A percentile compares a stretch with the other conserved stretches of the same genome.
Conservation (phyloP, 92 coral and sea anemone genomes). For the Epizoanthus ramosus region DNA sequence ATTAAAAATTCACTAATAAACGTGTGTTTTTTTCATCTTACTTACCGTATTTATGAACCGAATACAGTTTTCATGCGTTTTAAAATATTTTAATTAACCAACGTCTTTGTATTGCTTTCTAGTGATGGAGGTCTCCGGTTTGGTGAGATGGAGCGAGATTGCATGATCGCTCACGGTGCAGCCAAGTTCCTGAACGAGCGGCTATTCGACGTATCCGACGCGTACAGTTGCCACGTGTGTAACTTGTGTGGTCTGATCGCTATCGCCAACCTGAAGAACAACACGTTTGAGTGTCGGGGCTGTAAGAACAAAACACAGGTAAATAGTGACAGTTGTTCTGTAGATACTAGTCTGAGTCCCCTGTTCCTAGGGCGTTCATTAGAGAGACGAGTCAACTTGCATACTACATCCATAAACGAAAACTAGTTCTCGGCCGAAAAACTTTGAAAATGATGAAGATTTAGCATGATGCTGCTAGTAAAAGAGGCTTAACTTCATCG, state of each 20-base stretch:
- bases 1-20: no score
- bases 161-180: constrained; percentile 98
- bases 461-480: no score
- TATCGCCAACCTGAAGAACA: constrained; percentile 92
- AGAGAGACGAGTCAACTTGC: no score
- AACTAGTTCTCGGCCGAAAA: no score
- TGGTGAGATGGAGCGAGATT: constrained; percentile 99
- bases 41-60: not conserved
- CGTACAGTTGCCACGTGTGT: constrained; percentile 99
- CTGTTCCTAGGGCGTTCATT: no score
- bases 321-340: not conserved
- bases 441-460: no score
- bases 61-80: not conserved
- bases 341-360: no score
- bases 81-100: not conserved
- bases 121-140: constrained; percentile 99
- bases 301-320: constrained; percentile 99
- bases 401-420: no score
- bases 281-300: constrained; percentile 96
- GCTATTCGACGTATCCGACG: constrained; percentile 92
- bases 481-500: no score
- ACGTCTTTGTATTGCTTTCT: not conserved
- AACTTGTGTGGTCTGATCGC: constrained; percentile 97
- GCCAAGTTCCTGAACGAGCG: constrained; percentile 99
- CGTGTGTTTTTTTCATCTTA: no score